A percentile compares a stretch with the other conserved stretches of the same genome.
Conservation (phyloP, 2,113 vertebrate species). For the Garra rufa region DNA sequence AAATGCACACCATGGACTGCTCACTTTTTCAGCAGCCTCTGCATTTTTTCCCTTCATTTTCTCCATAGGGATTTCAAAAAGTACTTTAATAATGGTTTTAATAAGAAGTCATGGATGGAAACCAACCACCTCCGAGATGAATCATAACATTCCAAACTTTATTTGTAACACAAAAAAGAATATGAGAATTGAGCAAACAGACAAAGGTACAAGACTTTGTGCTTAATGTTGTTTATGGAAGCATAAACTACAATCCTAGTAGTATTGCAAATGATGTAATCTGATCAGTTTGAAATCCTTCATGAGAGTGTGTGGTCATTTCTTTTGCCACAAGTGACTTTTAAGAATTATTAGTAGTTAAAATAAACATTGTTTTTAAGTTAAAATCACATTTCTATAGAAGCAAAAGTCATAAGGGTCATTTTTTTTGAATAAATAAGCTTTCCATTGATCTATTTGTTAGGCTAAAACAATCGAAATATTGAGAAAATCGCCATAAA, state of each 20-base stretch:
- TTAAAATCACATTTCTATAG: conserved; percentile 3
- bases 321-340: not conserved
- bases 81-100: not conserved
- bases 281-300: not conserved
- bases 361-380: not conserved
- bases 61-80: not conserved
- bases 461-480: too few species aligned
- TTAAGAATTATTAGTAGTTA: not conserved
- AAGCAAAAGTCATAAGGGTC: too few species aligned
- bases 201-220: not conserved
- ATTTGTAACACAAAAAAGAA: conserved; percentile 6
- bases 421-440: too few species aligned
- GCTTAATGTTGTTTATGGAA: not conserved
- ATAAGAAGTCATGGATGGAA: not conserved
- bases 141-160: conserved; percentile 27
- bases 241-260: not conserved
- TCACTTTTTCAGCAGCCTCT: not conserved
- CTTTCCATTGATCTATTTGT: too few species aligned
- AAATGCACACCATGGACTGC: not conserved
- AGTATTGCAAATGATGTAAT: conserved; percentile 7
- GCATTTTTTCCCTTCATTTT: not conserved
- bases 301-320: not conserved
- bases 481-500: too few species aligned
- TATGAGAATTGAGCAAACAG: not conserved
- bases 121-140: not conserved